These are phyloP conservation scores for Sarcoramphus papa DNA, from an alignment of 2,797 vertebrate species.

Conservation along the genomic window DNA sequence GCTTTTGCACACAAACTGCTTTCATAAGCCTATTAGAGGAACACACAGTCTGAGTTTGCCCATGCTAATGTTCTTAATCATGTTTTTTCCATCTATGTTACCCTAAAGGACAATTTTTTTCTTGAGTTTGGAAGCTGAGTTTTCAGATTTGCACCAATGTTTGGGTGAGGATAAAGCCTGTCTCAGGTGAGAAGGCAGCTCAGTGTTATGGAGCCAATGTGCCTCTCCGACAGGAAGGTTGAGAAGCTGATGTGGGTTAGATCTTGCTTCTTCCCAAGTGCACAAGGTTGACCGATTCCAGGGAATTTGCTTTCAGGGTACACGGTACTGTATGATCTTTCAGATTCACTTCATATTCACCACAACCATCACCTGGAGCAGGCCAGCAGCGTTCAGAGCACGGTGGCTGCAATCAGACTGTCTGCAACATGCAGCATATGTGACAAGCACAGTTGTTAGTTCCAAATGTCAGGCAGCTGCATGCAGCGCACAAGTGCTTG, in stretches of 20 bases:
- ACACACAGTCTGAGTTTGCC: neutral
- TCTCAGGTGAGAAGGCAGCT: neutral
- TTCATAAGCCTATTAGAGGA: neutral
- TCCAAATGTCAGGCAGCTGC: neutral
- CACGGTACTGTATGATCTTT: fast-evolving
- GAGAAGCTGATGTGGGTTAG: neutral
- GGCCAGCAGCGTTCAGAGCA: neutral
- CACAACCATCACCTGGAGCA: fast-evolving
- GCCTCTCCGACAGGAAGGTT: neutral
- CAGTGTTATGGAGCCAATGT: fast-evolving
- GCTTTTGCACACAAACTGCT: neutral
- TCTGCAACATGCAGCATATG: neutral
- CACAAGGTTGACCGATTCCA: neutral
- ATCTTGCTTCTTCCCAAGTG: neutral
- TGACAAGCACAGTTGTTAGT: neutral
- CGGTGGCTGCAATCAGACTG: fast-evolving
- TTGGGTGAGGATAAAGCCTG: neutral
- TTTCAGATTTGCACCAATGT: neutral
- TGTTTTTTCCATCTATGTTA: neutral
- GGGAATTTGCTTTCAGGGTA: neutral
- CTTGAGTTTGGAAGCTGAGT: neutral
- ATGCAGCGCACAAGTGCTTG: fast-evolving
- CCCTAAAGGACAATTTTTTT: neutral
- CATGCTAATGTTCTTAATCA: neutral
- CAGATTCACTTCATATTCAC: neutral